These are phyloP conservation scores for Drosophila seguyi DNA, from an alignment of 1,140 invertebrate species.

Conservation along the genomic window DNA sequence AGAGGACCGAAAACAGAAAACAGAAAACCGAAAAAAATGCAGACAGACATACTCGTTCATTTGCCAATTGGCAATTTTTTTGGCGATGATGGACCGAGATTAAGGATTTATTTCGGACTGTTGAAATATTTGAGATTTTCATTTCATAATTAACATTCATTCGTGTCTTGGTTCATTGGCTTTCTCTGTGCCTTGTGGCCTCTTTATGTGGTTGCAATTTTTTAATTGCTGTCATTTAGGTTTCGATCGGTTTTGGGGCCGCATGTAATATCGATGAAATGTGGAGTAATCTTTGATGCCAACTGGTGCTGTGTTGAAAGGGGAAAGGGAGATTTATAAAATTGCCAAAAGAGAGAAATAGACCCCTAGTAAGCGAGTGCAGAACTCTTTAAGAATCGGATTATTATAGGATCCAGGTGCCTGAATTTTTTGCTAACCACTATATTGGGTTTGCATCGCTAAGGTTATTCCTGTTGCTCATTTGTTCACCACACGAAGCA, in stretches of 20 bases:
- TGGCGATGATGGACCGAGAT: conserved; percentile 50
- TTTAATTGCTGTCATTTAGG: conserved; percentile 59
- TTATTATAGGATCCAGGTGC: too few relatives aligned
- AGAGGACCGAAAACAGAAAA: conserved; percentile 7
- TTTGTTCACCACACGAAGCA: not conserved
- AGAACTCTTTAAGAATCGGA: not conserved
- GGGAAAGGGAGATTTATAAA: not conserved
- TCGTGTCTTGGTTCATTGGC: conserved; percentile 11
- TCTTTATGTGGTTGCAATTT: conserved; percentile 23
- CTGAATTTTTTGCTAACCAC: too few relatives aligned
- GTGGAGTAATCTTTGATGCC: conserved; percentile 1
- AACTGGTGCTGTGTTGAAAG: not conserved
- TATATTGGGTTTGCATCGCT: not conserved
- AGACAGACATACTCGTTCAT: conserved; percentile 31
- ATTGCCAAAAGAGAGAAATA: not conserved
- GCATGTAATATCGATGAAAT: conserved; percentile 34
- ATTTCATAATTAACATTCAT: conserved; percentile 64
- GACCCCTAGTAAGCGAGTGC: not conserved
- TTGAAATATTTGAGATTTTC: conserved; percentile 44
- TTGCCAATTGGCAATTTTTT: conserved; percentile 47
- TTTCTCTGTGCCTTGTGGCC: conserved; percentile 39
- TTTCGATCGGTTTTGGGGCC: conserved; percentile 18
- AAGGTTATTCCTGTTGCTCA: not conserved
- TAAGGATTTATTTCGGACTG: conserved; percentile 47
- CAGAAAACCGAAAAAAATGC: conserved; percentile 18